Evolutionary conservation across 2,888 invertebrate genomes (phyloP), one percentile per base, ranked within the genome.

Genomic region (Aphelenchoides bicaudatus): DNA sequence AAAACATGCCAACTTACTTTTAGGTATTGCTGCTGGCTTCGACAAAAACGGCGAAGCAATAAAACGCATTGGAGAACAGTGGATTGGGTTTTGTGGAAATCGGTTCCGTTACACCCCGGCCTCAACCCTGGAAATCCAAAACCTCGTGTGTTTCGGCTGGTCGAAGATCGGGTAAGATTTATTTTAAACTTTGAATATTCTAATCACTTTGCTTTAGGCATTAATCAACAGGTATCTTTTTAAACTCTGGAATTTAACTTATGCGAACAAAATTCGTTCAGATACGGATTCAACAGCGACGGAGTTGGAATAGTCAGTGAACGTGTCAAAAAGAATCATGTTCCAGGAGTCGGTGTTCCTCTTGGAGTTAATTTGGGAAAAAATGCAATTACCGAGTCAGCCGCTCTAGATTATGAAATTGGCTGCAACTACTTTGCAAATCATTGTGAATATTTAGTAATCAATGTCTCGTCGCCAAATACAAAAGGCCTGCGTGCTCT

Each of bases 41-140:
- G 98, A 98, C 81, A 98, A 99, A 81, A 87, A 96, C 81, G 94
- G 87, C 4, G 92, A 94, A 83, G 91, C 90, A 23, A 84, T 93
- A 1, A 81, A n/a, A 86, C 72, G 89, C 90, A 0, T 81, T 98
- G 37, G 84, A 86, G 62, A 86, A 87, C 73, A 82, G 91, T 58
- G 96, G 96, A 0, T 94, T 98, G 82, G 89, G 94, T 3, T 90
- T 93, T 80, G 86, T 96, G 23, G 96, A 98, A 85, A 86, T 98
- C 71, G 96, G 75, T n/a, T 74, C 77, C 5, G 87, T 98, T 0
- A 98, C 98, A 1, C 96, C 96, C 0, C 79, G 86, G 72, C 89
- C 96, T 0, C 98, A 98, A 80, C 83, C n/a, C 86, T 0, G 98
- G 98, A 0, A 98, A 98, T 81, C 86, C 87, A 6, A 88, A 87